Conservation (phyloP, 1,140 invertebrate genomes). For the Linepithema humile region DNA sequence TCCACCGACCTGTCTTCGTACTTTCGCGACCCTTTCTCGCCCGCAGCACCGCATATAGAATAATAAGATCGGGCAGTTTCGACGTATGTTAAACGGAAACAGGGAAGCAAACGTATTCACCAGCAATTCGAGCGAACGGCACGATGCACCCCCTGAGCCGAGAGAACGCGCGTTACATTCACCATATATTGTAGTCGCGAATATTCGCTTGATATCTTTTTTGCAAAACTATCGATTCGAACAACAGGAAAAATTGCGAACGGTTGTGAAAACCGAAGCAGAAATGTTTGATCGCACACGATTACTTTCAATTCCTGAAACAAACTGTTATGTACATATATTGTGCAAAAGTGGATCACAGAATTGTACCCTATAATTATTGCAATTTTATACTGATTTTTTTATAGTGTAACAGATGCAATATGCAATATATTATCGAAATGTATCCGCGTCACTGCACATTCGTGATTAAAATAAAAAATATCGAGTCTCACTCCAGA, state of each 20-base stretch:
- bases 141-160: neutral
- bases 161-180: neutral
- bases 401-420: too few species aligned
- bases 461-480: neutral
- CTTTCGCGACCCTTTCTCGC: constrained; percentile 4
- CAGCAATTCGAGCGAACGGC: constrained; percentile 3
- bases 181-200: neutral
- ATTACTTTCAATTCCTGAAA: neutral
- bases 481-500: neutral
- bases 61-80: constrained; percentile 61
- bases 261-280: neutral
- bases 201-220: constrained; percentile 41
- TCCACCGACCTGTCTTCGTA: constrained; percentile 52
- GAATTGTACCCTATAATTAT: too few species aligned
- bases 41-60: constrained; percentile 48
- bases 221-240: constrained; percentile 19
- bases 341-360: too few species aligned
- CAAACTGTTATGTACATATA: too few species aligned
- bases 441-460: neutral
- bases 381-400: too few species aligned
- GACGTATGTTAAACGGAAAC: constrained; percentile 46
- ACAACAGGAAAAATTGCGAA: neutral
- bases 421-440: too few species aligned
- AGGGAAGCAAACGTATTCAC: neutral
- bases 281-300: neutral